Base-by-base conservation (phyloP, 1,140 invertebrate genomes). In the Cataglyphis hispanica region DNA sequence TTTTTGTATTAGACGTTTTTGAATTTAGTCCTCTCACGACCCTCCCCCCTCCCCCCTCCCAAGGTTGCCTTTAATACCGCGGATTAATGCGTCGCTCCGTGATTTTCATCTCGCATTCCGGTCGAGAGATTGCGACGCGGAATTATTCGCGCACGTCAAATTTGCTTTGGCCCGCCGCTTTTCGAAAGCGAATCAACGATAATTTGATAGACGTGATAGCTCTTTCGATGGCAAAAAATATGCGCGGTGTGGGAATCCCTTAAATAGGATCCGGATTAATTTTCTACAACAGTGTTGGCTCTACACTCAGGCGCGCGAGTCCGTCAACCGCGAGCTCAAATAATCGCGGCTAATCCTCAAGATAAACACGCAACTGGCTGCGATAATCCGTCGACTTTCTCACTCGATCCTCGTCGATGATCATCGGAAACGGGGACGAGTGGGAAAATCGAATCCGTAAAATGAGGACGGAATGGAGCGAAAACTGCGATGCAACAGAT, bases 291-390 rank as follows among this genome's bases (percentile, higher is more conserved):
- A 19, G 11, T 85, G 67, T 85, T 70, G 34, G 74, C 7, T 27
- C 66, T 87, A 58, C 83, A 78, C 86, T 72, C 58, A 46, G 37
- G 43, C 19, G 25, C 31, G 58, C 31, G 50, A 34, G 74, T 74
- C 60, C 43, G 56, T 31, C 66, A 27, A 27, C 53, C 56, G 61
- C 58, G 66, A 60, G 37, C n/a, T 46, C 78, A 69, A 69, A 70
- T 87, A 87, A 87, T 87, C 84, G 56, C 34, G 75, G 84, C 80
- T 87, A 87, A 87, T 86, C 84, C 70, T 27, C 19, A 40, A 67
- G 70, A 84, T 86, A 77, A 76, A 80, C 61, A 72, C n/a, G n/a
- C 64, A 61, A 78, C 37, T 60, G 61, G 53, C 46, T 25, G 66
- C 84, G 25, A 74, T 81, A 81, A 87, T 86, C 76, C 69, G 10